A percentile compares a stretch with the other conserved stretches of the same genome.
These are phyloP conservation scores for Lepetodrilus schrolli DNA, from an alignment of 2,888 invertebrate species.

Conservation along the genomic window DNA sequence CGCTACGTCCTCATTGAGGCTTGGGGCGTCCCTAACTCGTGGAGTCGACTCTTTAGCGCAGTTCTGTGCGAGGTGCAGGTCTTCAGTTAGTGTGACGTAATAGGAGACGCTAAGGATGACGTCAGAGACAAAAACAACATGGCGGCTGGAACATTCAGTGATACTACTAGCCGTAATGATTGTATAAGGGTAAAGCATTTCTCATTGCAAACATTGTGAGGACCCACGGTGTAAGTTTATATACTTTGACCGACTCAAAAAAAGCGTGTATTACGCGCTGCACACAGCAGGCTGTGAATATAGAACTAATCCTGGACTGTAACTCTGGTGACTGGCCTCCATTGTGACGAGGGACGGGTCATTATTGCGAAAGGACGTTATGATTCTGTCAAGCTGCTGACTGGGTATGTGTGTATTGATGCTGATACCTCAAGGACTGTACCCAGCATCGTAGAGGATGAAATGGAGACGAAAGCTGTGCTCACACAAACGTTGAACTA, in stretches of 20 bases:
- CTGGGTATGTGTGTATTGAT: too few species aligned
- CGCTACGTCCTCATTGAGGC: slow-evolving; percentile 78
- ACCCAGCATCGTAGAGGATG: too few species aligned
- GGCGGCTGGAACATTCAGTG: neutral
- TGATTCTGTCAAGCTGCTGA: too few species aligned
- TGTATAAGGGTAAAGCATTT: neutral
- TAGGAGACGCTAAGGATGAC: too few species aligned
- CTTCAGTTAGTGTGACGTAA: slow-evolving; percentile 37
- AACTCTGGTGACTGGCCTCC: neutral
- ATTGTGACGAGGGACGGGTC: neutral
- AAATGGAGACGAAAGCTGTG: too few species aligned
- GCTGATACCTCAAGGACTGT: too few species aligned
- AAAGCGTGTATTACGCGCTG: too few species aligned
- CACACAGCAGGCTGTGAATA: too few species aligned
- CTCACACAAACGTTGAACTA: too few species aligned
- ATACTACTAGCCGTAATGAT: neutral
- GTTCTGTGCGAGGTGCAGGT: slow-evolving; percentile 78
- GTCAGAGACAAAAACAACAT: neutral
- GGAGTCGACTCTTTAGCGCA: slow-evolving; percentile 77
- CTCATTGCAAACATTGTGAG: neutral
- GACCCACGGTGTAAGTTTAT: too few species aligned
- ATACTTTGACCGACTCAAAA: too few species aligned
- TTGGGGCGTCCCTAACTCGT: slow-evolving; percentile 76
- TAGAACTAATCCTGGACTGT: too few species aligned
- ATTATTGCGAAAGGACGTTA: neutral